Conservation (phyloP, 2,888 invertebrate species). For the Neria commutata region DNA sequence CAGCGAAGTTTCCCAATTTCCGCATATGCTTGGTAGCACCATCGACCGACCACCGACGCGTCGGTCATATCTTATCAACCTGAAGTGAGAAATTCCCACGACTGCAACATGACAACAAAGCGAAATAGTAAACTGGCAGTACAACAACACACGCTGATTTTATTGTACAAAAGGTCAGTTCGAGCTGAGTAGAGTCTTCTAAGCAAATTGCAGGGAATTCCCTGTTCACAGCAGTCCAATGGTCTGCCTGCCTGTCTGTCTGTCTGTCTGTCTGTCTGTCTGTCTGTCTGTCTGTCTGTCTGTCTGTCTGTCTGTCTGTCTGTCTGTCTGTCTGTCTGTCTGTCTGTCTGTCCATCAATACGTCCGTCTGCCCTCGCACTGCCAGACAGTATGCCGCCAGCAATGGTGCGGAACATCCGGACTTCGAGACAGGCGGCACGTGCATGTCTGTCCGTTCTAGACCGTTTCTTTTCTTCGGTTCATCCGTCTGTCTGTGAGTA, state of each 20-base stretch:
- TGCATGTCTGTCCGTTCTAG: too few relatives aligned
- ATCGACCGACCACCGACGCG: neutral
- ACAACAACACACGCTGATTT: slow-evolving; percentile 33
- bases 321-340: too few relatives aligned
- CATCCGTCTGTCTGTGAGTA: too few relatives aligned
- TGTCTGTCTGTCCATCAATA: slow-evolving; percentile 3
- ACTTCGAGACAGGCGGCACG: too few relatives aligned
- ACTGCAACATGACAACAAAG: slow-evolving; percentile 14
- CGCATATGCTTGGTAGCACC: neutral
- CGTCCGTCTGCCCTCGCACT: slow-evolving; percentile 18
- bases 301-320: too few relatives aligned
- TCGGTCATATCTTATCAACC: too few relatives aligned
- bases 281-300: too few relatives aligned
- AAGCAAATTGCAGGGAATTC: slow-evolving; percentile 42
- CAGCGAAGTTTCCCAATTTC: slow-evolving; percentile 40
- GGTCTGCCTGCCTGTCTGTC: too few relatives aligned
- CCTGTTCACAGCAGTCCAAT: slow-evolving; percentile 26
- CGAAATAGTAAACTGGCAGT: neutral
- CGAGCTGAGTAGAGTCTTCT: slow-evolving; percentile 28
- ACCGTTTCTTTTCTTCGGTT: too few relatives aligned
- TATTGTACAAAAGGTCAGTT: slow-evolving; percentile 7
- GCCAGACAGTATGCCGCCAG: slow-evolving; percentile 46
- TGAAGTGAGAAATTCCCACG: slow-evolving; percentile 49
- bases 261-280: too few relatives aligned
- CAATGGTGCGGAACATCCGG: slow-evolving; percentile 23